Evolutionary conservation across 2,113 vertebrate genomes (phyloP).

Genomic region (Typhlomys cinereus): DNA sequence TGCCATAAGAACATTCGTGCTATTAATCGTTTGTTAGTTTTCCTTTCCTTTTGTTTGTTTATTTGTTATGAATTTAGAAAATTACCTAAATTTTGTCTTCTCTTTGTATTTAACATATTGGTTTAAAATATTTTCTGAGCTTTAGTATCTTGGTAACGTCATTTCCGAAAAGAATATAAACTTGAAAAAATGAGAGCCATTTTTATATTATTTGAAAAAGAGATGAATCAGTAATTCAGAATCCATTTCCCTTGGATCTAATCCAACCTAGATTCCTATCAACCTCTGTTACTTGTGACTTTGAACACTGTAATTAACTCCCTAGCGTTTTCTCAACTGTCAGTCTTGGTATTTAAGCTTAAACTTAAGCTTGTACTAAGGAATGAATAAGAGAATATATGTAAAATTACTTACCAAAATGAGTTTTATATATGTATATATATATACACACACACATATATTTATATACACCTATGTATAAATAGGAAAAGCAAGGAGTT

Average conservation of each 20-base stretch:
- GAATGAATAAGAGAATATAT: background rate
- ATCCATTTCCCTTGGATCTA: background rate
- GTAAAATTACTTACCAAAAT: conserved; percentile 2
- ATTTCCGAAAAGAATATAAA: conserved; percentile 43
- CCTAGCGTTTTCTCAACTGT: background rate
- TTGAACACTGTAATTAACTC: background rate
- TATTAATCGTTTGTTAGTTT: background rate
- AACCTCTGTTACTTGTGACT: background rate
- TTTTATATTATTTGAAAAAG: conserved; percentile 53
- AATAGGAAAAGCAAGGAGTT: conserved; percentile 19
- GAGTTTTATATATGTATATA: background rate
- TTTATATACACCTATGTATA: background rate
- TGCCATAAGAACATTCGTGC: background rate
- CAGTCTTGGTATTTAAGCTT: background rate
- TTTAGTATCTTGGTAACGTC: background rate
- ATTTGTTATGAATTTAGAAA: conserved; percentile 56
- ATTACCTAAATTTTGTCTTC: conserved; percentile 4
- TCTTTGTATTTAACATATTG: conserved; percentile 29
- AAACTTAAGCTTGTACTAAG: background rate
- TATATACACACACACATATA: background rate
- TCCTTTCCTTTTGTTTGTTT: conserved; percentile 50
- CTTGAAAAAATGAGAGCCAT: background rate
- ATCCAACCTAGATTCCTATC: background rate
- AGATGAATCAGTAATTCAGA: conserved; percentile 15
- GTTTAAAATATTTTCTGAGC: conserved; percentile 32